These are phyloP conservation scores for Dryobotodes eremita DNA, from an alignment of 2,888 invertebrate species.

Conservation along the genomic window DNA sequence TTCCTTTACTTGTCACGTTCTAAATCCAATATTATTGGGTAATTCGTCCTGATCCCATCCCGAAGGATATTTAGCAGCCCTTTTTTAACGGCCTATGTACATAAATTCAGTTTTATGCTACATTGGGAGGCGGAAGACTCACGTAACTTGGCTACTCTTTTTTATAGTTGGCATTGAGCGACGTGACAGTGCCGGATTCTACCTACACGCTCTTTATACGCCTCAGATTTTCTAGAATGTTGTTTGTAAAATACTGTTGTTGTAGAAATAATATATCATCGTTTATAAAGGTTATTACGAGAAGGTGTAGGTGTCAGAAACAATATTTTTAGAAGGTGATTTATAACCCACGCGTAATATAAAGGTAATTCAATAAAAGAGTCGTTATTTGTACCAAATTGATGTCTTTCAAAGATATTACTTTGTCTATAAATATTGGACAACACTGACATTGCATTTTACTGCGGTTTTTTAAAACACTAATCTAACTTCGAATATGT, in stretches of 20 bases:
- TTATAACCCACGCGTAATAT: background rate
- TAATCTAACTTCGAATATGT: background rate
- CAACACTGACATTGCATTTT: background rate
- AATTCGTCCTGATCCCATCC: conserved; percentile 65
- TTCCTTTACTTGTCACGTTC: conserved; percentile 55
- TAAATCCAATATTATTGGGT: conserved; percentile 64
- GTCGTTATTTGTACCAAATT: background rate
- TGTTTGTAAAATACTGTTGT: background rate
- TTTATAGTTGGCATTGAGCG: conserved; percentile 65
- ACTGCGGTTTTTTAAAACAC: background rate
- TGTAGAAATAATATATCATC: too few species aligned
- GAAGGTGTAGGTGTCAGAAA: background rate
- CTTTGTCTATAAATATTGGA: background rate
- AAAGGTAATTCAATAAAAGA: background rate
- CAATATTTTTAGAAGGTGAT: background rate
- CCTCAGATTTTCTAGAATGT: conserved; percentile 35
- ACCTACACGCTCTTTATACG: conserved; percentile 20
- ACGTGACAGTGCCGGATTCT: conserved; percentile 48
- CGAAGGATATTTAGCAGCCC: conserved; percentile 59
- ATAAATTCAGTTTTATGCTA: conserved; percentile 64
- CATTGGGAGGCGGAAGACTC: conserved; percentile 49
- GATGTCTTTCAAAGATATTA: background rate
- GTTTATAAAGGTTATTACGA: background rate
- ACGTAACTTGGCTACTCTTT: conserved; percentile 57
- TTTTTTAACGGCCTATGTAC: conserved; percentile 66